Evolutionary conservation across 2,888 invertebrate species (phyloP), one percentile per base, ranked within the genome.

Genomic region (Cybosia mesomella): DNA sequence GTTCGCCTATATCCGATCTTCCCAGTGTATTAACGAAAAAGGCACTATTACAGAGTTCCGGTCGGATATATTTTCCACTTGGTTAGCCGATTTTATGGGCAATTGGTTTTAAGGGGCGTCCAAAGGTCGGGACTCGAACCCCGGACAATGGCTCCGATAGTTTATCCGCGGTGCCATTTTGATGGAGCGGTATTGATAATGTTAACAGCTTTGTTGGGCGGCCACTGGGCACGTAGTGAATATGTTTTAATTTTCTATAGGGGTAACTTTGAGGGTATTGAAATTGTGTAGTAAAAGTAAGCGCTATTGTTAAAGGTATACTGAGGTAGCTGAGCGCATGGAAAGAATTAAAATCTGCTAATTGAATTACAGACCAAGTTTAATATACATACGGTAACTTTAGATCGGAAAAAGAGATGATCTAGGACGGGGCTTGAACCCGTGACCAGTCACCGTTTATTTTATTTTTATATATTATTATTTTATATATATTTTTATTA

Each of bases 31-130:
- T 90, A 91, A 83, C 85, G 89, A 88, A 91, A 93, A 92, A 91
- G 92, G 89, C 84, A 83, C 85, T 78, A 74, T 70, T 71, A 70
- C 81, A 70, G 70, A 76, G 78, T 86, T 87, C 88, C 89, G 88
- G 87, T 86, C 90, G 93, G 92, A 92, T 92, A 88, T 91, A 92
- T 95, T 94, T 94, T 93, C 92, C 92, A 90, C 86, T 91, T 95
- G 95, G 95, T 94, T 95, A 93, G 91, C 82, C 91, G 87, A 95
- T 94, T 91, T 92, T 87, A 89, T 93, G 95, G 94, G 89, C 95
- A 95, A 95, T 95, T 95, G 95, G 91, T 90, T 90, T 87, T 87
- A 76, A 78, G 77, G 81, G 82, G 73, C 82, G 69, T 73, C 71
- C 80, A 81, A 81, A 92, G 90, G 92, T 87, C 91, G 90, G 74